These are phyloP conservation scores for Notospermus geniculatus DNA, from an alignment of 1,140 invertebrate species.

Conservation along the genomic window DNA sequence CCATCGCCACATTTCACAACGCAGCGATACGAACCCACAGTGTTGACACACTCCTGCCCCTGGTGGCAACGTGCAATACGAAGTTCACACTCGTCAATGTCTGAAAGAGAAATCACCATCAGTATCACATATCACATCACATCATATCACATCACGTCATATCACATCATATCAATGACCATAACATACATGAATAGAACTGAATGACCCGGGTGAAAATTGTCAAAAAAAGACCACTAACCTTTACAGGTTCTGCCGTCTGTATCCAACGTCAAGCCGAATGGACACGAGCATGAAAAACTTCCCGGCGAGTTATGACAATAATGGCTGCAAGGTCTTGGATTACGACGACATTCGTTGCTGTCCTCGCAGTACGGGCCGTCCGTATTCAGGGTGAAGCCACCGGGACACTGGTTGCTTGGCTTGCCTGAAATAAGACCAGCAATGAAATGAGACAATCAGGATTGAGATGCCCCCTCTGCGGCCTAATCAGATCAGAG, in stretches of 20 bases:
- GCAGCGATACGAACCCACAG: conserved; percentile 52
- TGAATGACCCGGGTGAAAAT: no score
- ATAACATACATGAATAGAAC: no score
- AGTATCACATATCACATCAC: neutral
- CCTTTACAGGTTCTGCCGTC: conserved; percentile 53
- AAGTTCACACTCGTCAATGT: conserved; percentile 53
- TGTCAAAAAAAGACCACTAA: conserved; percentile 24
- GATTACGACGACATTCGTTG: conserved; percentile 59
- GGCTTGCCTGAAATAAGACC: conserved; percentile 32
- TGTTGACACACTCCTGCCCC: conserved; percentile 52
- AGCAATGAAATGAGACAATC: no score
- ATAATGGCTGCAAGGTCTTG: conserved; percentile 59
- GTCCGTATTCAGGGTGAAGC: conserved; percentile 46
- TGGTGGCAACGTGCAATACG: conserved; percentile 36
- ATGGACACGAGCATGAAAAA: conserved; percentile 63
- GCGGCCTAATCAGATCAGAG: no score
- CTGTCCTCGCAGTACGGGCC: conserved; percentile 58
- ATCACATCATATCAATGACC: no score
- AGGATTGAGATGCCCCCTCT: no score
- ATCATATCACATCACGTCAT: no score
- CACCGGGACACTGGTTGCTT: conserved; percentile 51
- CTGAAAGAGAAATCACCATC: conserved; percentile 31
- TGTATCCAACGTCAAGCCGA: conserved; percentile 58
- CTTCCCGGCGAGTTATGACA: conserved; percentile 64
- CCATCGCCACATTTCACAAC: conserved; percentile 42